A percentile compares a stretch with the other conserved stretches of the same genome.
These are phyloP conservation scores for Ptyas mucosa DNA, from an alignment of 2,113 vertebrate genomes.

Conservation along the genomic window DNA sequence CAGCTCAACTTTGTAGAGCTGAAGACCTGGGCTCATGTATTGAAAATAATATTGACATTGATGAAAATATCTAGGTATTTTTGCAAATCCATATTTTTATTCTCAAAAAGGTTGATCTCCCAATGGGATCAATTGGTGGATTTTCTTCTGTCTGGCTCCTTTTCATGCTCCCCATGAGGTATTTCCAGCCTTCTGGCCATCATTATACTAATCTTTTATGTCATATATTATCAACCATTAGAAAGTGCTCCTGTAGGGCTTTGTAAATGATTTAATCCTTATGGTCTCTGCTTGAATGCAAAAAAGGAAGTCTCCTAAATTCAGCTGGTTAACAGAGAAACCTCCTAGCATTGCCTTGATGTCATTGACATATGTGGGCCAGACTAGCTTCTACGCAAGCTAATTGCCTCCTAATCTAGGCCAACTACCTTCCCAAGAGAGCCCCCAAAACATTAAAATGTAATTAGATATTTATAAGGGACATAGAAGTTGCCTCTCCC, in stretches of 20 bases:
- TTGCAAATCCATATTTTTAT: neutral
- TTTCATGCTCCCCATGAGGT: neutral
- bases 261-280: neutral
- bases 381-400: constrained; percentile 44
- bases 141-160: neutral
- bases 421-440: constrained; percentile 48
- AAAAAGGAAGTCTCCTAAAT: neutral
- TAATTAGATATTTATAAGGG: constrained; percentile 65
- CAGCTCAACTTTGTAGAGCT: neutral
- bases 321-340: constrained; percentile 39
- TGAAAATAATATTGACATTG: neutral
- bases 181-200: constrained; percentile 14
- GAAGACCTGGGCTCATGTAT: neutral
- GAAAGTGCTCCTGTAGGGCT: neutral
- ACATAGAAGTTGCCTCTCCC: constrained; percentile 42
- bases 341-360: neutral
- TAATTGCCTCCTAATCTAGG: constrained; percentile 56
- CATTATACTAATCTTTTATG: neutral
- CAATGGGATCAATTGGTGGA: neutral
- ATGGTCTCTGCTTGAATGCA: constrained; percentile 24
- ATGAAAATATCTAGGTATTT: neutral
- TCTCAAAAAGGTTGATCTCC: neutral
- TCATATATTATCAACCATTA: constrained; percentile 22
- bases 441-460: constrained; percentile 52
- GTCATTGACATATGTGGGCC: constrained; percentile 25